phyloP scores from a whole-genome alignment of 53 echinoderm and acorn worm genomes.

The Paracentrotus lividus region DNA sequence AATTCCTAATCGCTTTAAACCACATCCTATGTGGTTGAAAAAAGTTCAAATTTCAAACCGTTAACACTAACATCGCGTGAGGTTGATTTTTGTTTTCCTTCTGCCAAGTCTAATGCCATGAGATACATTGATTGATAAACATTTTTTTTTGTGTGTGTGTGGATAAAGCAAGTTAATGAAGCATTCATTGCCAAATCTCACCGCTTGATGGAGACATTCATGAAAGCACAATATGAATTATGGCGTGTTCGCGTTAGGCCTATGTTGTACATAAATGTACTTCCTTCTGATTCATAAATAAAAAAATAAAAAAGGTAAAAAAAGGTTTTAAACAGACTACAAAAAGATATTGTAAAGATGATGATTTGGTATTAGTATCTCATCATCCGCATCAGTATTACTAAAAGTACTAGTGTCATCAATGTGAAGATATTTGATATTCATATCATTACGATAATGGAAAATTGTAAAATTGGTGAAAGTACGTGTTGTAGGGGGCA shows the following conservation, averaged over 20 bases:
- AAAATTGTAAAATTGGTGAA: too few relatives aligned
- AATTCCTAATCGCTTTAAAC: conserved; percentile 22
- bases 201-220: not conserved
- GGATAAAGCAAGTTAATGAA: not conserved
- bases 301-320: not conserved
- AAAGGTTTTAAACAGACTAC: not conserved
- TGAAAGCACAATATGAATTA: not conserved
- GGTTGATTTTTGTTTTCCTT: not conserved
- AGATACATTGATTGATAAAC: not conserved
- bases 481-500: too few relatives aligned
- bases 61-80: not conserved
- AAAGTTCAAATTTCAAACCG: not conserved
- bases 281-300: not conserved
- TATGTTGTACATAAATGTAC: too few relatives aligned
- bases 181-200: not conserved
- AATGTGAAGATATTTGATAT: too few relatives aligned
- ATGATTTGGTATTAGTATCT: not conserved
- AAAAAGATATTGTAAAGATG: not conserved
- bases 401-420: too few relatives aligned
- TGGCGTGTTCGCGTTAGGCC: not conserved
- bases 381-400: not conserved
- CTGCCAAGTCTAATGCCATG: not conserved
- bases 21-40: not conserved
- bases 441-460: too few relatives aligned
- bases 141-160: not conserved